phyloP scores from a whole-genome alignment of 1,140 invertebrate genomes.

The Ladona fulva region DNA sequence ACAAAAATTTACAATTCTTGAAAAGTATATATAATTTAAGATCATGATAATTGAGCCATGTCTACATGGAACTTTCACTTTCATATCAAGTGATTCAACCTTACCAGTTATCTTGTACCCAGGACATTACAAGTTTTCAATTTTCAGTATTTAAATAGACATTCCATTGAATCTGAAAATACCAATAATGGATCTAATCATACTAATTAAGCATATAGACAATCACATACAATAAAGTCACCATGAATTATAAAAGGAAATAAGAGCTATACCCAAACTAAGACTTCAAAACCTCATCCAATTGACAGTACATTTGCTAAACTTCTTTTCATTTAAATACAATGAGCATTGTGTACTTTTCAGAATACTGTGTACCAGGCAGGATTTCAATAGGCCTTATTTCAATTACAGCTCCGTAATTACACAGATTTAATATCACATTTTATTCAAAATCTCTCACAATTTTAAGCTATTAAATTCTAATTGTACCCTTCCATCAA shows the following conservation, averaged over 20 bases:
- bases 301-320: not conserved
- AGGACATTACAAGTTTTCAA: not conserved
- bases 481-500: slow-evolving; percentile 5
- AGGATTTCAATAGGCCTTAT: not conserved
- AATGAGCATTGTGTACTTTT: not conserved
- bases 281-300: not conserved
- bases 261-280: not conserved
- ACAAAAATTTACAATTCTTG: slow-evolving; percentile 3
- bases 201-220: not conserved
- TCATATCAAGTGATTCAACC: not conserved
- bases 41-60: not conserved
- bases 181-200: not conserved
- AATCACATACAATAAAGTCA: not conserved
- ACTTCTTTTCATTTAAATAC: slow-evolving; percentile 1
- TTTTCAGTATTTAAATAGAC: not conserved
- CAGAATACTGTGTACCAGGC: slow-evolving; percentile 7
- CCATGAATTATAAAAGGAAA: not conserved
- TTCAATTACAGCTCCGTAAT: not conserved
- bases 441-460: not conserved
- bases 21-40: slow-evolving; percentile 1
- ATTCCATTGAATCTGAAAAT: not conserved
- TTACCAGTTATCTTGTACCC: not conserved
- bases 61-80: not conserved
- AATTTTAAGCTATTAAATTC: not conserved
- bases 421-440: not conserved